Conservation (phyloP, 2,888 invertebrate species). For the Dendrolimus houi region DNA sequence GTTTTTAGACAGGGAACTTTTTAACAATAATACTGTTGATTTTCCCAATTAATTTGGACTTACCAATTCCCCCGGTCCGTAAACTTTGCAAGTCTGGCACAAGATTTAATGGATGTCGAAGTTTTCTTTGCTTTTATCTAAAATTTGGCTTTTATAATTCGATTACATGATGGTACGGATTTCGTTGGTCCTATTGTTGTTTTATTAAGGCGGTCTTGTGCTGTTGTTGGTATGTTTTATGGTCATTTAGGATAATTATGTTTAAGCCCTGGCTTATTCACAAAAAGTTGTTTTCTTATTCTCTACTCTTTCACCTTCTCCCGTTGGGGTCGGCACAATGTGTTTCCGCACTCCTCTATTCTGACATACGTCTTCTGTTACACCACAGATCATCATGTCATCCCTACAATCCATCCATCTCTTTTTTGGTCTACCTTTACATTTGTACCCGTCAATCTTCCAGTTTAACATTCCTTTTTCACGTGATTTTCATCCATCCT, state of each 20-base stretch:
- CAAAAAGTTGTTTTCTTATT: no score
- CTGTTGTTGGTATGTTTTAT: not conserved
- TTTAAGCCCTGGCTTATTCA: no score
- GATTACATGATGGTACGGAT: slow-evolving; percentile 17
- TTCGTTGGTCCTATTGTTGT: not conserved
- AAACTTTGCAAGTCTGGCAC: slow-evolving; percentile 20
- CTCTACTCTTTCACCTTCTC: no score
- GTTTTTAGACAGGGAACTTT: slow-evolving; percentile 4
- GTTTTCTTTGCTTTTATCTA: slow-evolving; percentile 30
- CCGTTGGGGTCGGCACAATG: no score
- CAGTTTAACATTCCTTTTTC: no score
- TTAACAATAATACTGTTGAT: slow-evolving; percentile 14
- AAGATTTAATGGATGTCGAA: slow-evolving; percentile 30
- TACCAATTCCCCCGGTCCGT: slow-evolving; percentile 19
- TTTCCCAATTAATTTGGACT: slow-evolving; percentile 15
- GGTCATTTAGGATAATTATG: not conserved
- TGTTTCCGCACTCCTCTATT: no score
- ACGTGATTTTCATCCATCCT: no score
- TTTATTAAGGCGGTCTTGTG: not conserved
- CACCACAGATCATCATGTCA: no score
- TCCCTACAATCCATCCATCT: no score
- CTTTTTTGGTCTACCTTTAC: no score
- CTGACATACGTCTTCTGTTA: no score
- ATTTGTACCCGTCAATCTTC: no score
- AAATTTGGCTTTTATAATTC: slow-evolving; percentile 39